These are phyloP conservation scores for Dendrolimus houi DNA, from an alignment of 2,888 invertebrate genomes.

Conservation along the genomic window DNA sequence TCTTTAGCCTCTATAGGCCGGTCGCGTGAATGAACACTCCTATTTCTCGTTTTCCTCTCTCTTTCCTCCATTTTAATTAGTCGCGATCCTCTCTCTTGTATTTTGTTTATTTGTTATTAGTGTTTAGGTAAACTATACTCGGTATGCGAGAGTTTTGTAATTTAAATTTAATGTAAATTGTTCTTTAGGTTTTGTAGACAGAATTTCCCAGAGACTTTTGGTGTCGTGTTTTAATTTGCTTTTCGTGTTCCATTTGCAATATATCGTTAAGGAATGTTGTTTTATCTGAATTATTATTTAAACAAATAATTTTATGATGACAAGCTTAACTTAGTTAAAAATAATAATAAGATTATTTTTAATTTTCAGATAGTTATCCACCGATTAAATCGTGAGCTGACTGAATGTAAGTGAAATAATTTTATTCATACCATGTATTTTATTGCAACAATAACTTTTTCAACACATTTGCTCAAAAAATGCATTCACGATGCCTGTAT, in stretches of 20 bases:
- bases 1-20: slow-evolving; percentile 16
- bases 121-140: background rate
- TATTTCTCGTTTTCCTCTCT: background rate
- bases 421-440: too few species aligned
- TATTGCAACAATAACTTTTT: too few species aligned
- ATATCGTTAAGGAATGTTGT: background rate
- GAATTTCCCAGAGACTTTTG: background rate
- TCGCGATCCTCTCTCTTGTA: background rate
- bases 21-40: slow-evolving; percentile 1
- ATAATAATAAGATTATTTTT: too few species aligned
- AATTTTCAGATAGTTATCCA: too few species aligned
- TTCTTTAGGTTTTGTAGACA: background rate
- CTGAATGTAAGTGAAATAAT: too few species aligned
- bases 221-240: background rate
- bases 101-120: background rate
- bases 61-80: background rate
- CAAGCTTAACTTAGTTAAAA: too few species aligned
- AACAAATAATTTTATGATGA: too few species aligned
- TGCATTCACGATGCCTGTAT: too few species aligned
- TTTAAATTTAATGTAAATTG: background rate
- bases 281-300: slow-evolving; percentile 1
- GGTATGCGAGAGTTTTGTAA: background rate
- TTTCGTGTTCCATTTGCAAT: background rate
- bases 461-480: too few species aligned
- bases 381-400: too few species aligned